These are phyloP conservation scores for Clepsis dumicolana DNA, from an alignment of 2,888 invertebrate species.

Conservation along the genomic window DNA sequence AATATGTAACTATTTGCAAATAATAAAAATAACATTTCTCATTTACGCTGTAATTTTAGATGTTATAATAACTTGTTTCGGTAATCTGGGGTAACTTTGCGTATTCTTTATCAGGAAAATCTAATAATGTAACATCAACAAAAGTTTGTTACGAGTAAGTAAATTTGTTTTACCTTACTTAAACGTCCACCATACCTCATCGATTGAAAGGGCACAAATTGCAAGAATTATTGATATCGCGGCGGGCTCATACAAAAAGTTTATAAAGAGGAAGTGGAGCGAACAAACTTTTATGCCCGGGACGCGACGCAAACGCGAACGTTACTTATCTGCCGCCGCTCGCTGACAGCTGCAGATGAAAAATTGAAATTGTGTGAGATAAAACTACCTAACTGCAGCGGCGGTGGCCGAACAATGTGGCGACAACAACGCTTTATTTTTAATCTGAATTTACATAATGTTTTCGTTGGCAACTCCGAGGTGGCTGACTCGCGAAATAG, in stretches of 20 bases:
- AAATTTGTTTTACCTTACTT: neutral
- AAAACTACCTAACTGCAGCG: constrained; percentile 83
- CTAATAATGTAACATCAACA: neutral
- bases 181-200: constrained; percentile 35
- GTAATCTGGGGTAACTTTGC: neutral
- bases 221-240: constrained; percentile 82
- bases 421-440: constrained; percentile 60
- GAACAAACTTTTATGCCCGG: constrained; percentile 81
- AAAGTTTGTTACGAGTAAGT: neutral
- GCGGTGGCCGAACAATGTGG: constrained; percentile 76
- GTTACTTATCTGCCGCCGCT: constrained; percentile 83
- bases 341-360: constrained; percentile 86
- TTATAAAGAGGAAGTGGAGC: constrained; percentile 82
- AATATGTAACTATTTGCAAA: neutral
- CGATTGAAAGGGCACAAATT: constrained; percentile 56
- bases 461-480: constrained; percentile 41
- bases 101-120: neutral
- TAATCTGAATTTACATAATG: constrained; percentile 44
- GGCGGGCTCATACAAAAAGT: constrained; percentile 78
- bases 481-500: constrained; percentile 40
- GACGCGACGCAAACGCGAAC: constrained; percentile 75
- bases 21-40: neutral
- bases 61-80: neutral
- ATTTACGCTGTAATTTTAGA: neutral
- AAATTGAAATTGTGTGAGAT: constrained; percentile 86